Evolutionary conservation across 2,113 vertebrate genomes (phyloP).

Genomic region (Vidua chalybeata): DNA sequence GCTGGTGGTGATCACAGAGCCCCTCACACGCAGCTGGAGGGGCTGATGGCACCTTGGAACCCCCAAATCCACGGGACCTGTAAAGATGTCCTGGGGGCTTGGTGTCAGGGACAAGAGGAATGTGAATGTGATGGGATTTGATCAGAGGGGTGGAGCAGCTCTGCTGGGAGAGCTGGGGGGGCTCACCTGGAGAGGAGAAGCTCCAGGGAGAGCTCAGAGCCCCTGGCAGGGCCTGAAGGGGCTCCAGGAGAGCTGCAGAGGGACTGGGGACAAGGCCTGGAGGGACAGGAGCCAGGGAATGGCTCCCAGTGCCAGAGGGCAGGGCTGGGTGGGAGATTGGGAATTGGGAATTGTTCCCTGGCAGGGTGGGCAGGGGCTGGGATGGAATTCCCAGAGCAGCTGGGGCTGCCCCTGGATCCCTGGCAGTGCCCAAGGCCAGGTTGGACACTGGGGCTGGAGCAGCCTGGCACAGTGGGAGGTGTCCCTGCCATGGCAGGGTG

Average conservation of each 20-base stretch:
- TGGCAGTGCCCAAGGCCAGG: background rate
- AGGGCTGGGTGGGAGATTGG: background rate
- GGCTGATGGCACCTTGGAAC: background rate
- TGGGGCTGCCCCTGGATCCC: background rate
- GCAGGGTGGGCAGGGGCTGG: background rate
- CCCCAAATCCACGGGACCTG: background rate
- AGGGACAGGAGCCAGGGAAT: background rate
- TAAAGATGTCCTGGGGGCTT: background rate
- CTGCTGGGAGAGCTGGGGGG: background rate
- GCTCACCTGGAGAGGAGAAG: background rate
- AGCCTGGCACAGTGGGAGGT: background rate
- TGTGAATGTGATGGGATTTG: background rate
- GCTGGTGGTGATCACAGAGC: background rate
- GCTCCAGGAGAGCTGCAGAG: background rate
- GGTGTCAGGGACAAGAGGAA: background rate
- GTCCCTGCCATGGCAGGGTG: background rate
- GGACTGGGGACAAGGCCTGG: background rate
- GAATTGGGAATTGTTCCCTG: background rate
- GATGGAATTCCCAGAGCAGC: background rate
- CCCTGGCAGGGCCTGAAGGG: background rate
- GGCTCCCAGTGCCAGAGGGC: background rate
- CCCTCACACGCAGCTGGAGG: background rate
- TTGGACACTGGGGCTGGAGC: background rate
- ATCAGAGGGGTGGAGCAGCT: background rate
- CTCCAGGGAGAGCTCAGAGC: background rate